Evolutionary conservation across 53 echinoderm and acorn worm genomes (phyloP).

Genomic region (Zoroaster sp.): DNA sequence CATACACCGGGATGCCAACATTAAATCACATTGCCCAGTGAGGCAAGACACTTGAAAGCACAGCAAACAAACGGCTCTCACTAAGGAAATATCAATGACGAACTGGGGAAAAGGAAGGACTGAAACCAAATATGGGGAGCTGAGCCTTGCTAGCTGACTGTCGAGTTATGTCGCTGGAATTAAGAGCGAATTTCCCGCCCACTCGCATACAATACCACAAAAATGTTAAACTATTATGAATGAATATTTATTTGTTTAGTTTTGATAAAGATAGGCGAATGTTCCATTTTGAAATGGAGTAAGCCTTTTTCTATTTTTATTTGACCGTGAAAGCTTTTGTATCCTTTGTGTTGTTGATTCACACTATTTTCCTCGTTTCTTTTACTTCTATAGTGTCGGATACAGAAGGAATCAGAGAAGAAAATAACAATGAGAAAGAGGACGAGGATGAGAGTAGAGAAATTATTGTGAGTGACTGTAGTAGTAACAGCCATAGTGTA

Average conservation of each 20-base stretch:
- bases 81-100: constrained; percentile 53
- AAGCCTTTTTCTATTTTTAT: background rate
- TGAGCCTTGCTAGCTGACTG: background rate
- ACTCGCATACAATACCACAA: background rate
- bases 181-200: constrained; percentile 20
- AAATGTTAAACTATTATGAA: background rate
- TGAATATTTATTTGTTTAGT: background rate
- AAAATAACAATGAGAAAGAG: constrained; percentile 63
- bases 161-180: background rate
- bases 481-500: constrained; percentile 18
- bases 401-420: constrained; percentile 38
- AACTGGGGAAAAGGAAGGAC: constrained; percentile 10
- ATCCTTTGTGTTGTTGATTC: background rate
- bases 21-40: constrained; percentile 17
- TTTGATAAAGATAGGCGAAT: background rate
- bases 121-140: constrained; percentile 23
- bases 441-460: constrained; percentile 40
- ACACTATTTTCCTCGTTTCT: background rate
- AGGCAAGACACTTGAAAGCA: constrained; percentile 46
- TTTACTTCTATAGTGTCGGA: constrained; percentile 24
- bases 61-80: constrained; percentile 42
- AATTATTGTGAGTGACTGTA: constrained; percentile 51
- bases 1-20: background rate
- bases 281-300: background rate
- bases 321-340: background rate